These are phyloP conservation scores for Acleris laterana DNA, from an alignment of 2,888 invertebrate genomes.

Conservation along the genomic window DNA sequence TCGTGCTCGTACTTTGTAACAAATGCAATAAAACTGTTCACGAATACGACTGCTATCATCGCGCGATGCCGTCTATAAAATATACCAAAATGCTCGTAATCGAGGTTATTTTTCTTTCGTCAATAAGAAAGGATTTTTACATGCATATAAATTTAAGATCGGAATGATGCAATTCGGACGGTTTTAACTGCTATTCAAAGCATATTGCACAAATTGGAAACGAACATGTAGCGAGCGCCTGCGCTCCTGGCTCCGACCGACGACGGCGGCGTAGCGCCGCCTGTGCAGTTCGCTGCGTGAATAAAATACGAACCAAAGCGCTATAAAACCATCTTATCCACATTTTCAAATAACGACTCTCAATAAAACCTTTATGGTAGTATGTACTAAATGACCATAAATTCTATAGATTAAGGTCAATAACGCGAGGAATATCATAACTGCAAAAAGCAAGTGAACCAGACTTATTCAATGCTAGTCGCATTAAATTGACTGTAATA, in stretches of 20 bases:
- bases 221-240: constrained; percentile 31
- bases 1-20: neutral
- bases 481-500: constrained; percentile 33
- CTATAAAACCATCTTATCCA: constrained; percentile 61
- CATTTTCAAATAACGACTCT: constrained; percentile 71
- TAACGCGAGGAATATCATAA: constrained; percentile 77
- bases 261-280: too few relatives aligned
- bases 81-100: constrained; percentile 3
- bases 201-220: constrained; percentile 40
- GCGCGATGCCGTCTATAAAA: constrained; percentile 8
- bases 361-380: constrained; percentile 78
- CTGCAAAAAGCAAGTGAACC: constrained; percentile 65
- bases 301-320: constrained; percentile 56
- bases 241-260: neutral
- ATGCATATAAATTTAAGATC: constrained; percentile 50
- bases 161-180: constrained; percentile 49
- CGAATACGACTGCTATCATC: constrained; percentile 1
- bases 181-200: constrained; percentile 46
- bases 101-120: constrained; percentile 42
- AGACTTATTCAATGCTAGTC: constrained; percentile 41
- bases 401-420: constrained; percentile 80
- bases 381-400: constrained; percentile 76
- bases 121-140: constrained; percentile 49
- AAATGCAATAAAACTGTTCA: neutral
- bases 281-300: constrained; percentile 26